phyloP scores from a whole-genome alignment of 2,113 vertebrate species.

The Pelusios castaneus region DNA sequence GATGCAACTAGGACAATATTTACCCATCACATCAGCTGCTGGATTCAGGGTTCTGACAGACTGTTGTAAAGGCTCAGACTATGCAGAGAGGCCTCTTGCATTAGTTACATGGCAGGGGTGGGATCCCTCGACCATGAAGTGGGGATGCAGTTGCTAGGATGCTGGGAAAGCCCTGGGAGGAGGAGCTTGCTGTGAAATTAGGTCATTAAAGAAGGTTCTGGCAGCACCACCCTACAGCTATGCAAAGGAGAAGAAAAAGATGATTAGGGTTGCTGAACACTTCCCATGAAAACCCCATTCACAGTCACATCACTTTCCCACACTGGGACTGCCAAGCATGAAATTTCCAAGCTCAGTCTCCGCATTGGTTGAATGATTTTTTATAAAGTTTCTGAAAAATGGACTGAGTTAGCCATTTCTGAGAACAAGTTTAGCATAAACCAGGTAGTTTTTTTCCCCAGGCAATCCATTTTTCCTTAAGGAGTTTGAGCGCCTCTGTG shows the following conservation, averaged over 20 bases:
- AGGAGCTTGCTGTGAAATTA: background rate
- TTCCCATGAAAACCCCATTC: background rate
- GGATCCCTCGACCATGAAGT: background rate
- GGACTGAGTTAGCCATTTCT: background rate
- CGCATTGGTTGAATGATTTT: background rate
- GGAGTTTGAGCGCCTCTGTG: too few species aligned
- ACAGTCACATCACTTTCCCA: too few species aligned
- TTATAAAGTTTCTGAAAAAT: background rate
- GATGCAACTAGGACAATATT: background rate
- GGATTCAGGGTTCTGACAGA: background rate
- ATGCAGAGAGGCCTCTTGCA: background rate
- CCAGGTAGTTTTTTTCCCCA: background rate
- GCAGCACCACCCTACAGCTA: background rate
- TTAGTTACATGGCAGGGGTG: background rate
- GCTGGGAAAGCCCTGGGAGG: background rate
- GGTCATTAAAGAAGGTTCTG: fast-evolving
- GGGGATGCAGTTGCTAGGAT: fast-evolving
- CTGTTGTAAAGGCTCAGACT: background rate
- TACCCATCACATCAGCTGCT: background rate
- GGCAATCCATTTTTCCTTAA: background rate
- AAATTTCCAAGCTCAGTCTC: background rate
- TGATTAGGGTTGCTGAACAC: background rate
- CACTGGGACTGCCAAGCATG: background rate
- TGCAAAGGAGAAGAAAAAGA: too few species aligned
- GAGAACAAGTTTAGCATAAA: background rate